phyloP scores from a whole-genome alignment of 2,888 invertebrate species.

The Brachyopa scutellaris region DNA sequence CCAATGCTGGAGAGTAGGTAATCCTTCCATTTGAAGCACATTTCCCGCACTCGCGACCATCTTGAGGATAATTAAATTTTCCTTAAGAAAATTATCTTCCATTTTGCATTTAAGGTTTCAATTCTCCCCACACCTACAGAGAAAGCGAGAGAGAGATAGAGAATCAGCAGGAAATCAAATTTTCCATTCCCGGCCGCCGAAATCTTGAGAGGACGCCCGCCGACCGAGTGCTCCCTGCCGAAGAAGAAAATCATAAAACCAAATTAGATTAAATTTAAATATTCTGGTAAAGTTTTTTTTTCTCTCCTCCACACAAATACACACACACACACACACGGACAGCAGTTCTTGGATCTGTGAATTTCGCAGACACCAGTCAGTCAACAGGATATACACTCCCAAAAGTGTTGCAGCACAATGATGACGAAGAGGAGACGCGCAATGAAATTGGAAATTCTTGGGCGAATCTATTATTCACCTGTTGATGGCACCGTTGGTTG shows the following conservation, averaged over 20 bases:
- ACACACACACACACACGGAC: neutral
- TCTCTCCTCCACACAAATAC: neutral
- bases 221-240: conserved; percentile 15
- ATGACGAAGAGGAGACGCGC: conserved; percentile 46
- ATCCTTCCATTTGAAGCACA: conserved; percentile 3
- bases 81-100: conserved; percentile 65
- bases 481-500: conserved; percentile 59
- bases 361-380: conserved; percentile 55
- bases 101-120: conserved; percentile 64
- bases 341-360: neutral
- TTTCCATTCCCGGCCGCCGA: conserved; percentile 42
- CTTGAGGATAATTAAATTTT: conserved; percentile 67
- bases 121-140: conserved; percentile 8
- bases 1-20: too few species aligned
- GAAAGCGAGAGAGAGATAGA: too few species aligned
- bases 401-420: conserved; percentile 55
- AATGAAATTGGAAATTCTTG: conserved; percentile 67
- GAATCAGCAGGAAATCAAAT: conserved; percentile 64
- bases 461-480: conserved; percentile 71
- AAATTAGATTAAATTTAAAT: conserved; percentile 72
- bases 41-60: conserved; percentile 31
- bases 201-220: neutral
- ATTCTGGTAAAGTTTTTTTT: conserved; percentile 55
- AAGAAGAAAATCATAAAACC: conserved; percentile 68
- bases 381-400: conserved; percentile 39